Conservation (phyloP, 1,140 invertebrate species). For the Branchinecta lindahli region DNA sequence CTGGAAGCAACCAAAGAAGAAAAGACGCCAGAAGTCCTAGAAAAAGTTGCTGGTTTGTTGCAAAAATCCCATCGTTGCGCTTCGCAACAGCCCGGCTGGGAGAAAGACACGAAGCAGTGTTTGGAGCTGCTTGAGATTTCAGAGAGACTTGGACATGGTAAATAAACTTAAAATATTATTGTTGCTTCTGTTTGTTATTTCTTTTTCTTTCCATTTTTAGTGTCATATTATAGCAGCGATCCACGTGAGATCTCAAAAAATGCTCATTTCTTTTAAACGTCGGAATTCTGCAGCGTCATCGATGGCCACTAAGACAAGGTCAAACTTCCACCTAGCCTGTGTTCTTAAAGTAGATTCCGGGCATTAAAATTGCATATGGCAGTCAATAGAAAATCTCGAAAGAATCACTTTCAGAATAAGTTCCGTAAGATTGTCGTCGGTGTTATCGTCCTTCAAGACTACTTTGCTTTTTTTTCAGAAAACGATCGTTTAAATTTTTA, state of each 20-base stretch:
- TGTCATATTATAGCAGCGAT: neutral
- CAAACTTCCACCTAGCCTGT: neutral
- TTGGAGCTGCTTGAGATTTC: constrained; percentile 26
- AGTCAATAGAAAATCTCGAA: too few relatives aligned
- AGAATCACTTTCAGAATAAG: too few relatives aligned
- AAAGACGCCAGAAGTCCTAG: constrained; percentile 41
- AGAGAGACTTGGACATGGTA: constrained; percentile 28
- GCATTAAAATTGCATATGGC: too few relatives aligned
- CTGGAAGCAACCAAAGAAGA: constrained; percentile 30
- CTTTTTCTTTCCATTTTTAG: neutral
- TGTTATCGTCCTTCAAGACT: too few relatives aligned
- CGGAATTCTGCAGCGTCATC: neutral
- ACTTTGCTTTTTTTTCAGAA: too few relatives aligned
- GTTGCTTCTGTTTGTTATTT: neutral
- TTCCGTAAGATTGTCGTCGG: too few relatives aligned
- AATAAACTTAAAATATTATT: neutral
- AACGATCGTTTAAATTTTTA: too few relatives aligned
- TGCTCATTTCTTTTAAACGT: neutral
- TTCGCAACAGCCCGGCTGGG: constrained; percentile 41
- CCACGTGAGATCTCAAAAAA: neutral
- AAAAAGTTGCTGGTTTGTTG: constrained; percentile 40
- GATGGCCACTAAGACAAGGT: neutral
- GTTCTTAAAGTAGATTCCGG: neutral
- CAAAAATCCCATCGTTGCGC: constrained; percentile 37
- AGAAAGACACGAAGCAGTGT: constrained; percentile 32